A percentile compares a stretch with the other conserved stretches of the same genome.
phyloP scores from a whole-genome alignment of 2,113 vertebrate species.

The Maccullochella peelii region DNA sequence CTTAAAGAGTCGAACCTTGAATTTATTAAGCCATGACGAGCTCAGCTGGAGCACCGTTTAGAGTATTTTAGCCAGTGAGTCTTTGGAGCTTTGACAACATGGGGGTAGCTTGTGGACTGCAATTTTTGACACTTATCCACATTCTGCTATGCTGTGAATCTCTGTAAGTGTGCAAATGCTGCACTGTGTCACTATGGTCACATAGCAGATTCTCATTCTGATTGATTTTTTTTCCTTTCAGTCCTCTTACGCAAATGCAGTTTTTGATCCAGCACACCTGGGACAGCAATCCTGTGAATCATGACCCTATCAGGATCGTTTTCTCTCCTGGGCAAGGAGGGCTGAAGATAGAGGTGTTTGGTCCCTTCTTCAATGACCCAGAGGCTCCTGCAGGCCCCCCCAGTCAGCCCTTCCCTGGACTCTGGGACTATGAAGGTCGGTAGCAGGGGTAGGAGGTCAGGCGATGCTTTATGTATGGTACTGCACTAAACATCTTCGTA shows the following conservation, averaged over 20 bases:
- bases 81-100: constrained; percentile 41
- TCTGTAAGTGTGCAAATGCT: constrained; percentile 55
- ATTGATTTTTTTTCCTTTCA: constrained; percentile 33
- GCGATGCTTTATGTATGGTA: neutral
- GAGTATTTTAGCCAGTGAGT: neutral
- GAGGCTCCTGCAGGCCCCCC: constrained; percentile 85
- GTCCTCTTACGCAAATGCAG: constrained; percentile 83
- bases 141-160: constrained; percentile 54
- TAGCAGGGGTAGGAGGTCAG: neutral
- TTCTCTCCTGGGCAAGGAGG: constrained; percentile 84
- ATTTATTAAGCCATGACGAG: neutral
- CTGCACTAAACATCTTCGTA: neutral
- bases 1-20: neutral
- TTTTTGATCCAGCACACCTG: constrained; percentile 88
- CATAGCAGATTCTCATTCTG: neutral
- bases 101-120: constrained; percentile 31
- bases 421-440: constrained; percentile 94
- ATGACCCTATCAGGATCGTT: constrained; percentile 83
- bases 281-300: constrained; percentile 86
- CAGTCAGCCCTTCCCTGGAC: constrained; percentile 85
- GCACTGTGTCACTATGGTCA: neutral
- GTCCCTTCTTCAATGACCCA: constrained; percentile 92
- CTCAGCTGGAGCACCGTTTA: neutral
- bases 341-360: constrained; percentile 85
- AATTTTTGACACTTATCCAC: constrained; percentile 36